Conservation (phyloP, 1,140 invertebrate genomes). For the Lordiphosa mommai region DNA sequence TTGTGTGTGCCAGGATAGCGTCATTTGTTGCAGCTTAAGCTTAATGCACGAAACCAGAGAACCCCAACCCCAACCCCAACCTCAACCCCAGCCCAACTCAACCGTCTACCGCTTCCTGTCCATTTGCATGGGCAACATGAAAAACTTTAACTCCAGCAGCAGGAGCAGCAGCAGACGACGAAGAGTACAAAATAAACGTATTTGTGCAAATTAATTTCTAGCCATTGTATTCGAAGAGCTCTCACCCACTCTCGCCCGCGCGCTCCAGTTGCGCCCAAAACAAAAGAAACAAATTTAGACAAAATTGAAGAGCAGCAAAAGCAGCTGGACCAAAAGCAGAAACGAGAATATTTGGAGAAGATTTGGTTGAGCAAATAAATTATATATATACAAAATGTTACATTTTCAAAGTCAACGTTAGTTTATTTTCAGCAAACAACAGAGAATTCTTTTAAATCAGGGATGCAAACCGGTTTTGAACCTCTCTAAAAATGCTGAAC, state of each 20-base stretch:
- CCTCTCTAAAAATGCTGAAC: too few species aligned
- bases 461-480: too few species aligned
- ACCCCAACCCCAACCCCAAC: background rate
- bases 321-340: too few species aligned
- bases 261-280: background rate
- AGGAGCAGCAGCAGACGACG: too few species aligned
- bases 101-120: background rate
- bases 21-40: conserved; percentile 67
- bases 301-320: too few species aligned
- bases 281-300: too few species aligned
- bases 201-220: conserved; percentile 58
- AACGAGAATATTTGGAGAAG: too few species aligned
- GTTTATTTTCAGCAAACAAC: too few species aligned
- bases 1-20: conserved; percentile 5
- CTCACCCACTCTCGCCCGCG: background rate
- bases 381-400: too few species aligned
- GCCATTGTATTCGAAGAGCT: background rate
- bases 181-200: conserved; percentile 56
- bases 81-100: background rate
- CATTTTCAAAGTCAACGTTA: too few species aligned
- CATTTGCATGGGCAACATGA: conserved; percentile 11
- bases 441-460: too few species aligned
- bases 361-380: too few species aligned
- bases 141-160: conserved; percentile 4
- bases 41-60: conserved; percentile 48